Base-by-base conservation (phyloP, 2,797 vertebrate genomes). In the Heterohyrax brucei region DNA sequence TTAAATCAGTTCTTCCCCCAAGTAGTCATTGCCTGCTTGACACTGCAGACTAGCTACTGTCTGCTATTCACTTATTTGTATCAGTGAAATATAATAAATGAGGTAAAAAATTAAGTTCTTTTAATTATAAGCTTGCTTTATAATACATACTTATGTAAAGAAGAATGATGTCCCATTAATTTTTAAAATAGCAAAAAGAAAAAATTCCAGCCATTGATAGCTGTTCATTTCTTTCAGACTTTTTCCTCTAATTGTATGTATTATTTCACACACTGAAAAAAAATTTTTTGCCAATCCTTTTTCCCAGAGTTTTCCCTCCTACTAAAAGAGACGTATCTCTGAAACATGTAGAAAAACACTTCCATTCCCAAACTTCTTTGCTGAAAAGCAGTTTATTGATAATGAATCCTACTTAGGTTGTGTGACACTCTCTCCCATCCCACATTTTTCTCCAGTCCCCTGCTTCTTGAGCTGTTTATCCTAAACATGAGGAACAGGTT, bases 11-110 rank as follows among this genome's bases (percentile, higher is more conserved):
- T 48, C 66, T 8, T 21, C 0, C 19, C 39, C 28, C 72, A 73
- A 93, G 39, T 56, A 85, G 33, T 75, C 85, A 79, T 4, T 92
- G 19, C 50, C 79, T 87, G 2, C 78, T 93, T 84, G 46, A 84
- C 73, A 72, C 18, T 87, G 33, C 7, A 92, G 79, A 89, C 30
- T 56, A 53, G 6, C 21, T 48, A 21, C 2, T 13, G 10, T 46
- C 24, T 73, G 83, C 22, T 22, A 73, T 64, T 70, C 14, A 80
- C 94, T 83, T 50, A 79, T 79, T 94, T 90, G 44, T 79, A 62
- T 78, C n/a, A 84, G 22, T 77, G 1, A 77, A 90, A 6, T 77
- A 94, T 50, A 92, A 93, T 83, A 92, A 68, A 96, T 96, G 84
- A 48, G 50, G 83, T 59, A 5, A 94, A n/a, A 39, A 93, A 91